A percentile compares a stretch with the other conserved stretches of the same genome.
These are phyloP conservation scores for Heliconius nattereri DNA, from an alignment of 1,140 invertebrate species.

Conservation along the genomic window DNA sequence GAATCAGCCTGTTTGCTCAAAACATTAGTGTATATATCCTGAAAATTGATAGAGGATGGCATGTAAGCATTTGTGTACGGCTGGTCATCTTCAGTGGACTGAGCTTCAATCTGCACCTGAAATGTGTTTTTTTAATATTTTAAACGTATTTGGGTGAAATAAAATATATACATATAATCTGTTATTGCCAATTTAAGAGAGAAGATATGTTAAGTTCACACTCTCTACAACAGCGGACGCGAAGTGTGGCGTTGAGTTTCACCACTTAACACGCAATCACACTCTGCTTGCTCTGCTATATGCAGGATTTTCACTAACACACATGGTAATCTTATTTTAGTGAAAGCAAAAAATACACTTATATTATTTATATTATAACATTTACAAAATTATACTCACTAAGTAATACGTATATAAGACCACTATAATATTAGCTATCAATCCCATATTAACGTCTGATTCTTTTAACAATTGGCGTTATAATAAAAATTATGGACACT, in stretches of 20 bases:
- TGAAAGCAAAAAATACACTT: too few relatives aligned
- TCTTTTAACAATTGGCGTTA: background rate
- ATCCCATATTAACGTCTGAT: slow-evolving; percentile 7
- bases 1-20: slow-evolving; percentile 30
- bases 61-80: slow-evolving; percentile 35
- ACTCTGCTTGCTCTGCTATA: too few relatives aligned
- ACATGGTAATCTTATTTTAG: too few relatives aligned
- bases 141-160: background rate
- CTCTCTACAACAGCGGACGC: too few relatives aligned
- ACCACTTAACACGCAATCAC: too few relatives aligned
- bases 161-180: background rate
- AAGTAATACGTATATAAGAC: background rate
- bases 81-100: slow-evolving; percentile 46
- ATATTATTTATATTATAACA: background rate
- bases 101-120: slow-evolving; percentile 36
- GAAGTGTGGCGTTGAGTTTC: too few relatives aligned
- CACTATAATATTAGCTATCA: background rate
- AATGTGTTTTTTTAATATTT: slow-evolving; percentile 14
- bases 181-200: background rate
- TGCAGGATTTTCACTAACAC: too few relatives aligned
- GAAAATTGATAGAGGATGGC: slow-evolving; percentile 49
- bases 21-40: slow-evolving; percentile 49
- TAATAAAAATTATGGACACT: slow-evolving; percentile 17
- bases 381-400: slow-evolving; percentile 10
- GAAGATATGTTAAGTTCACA: too few relatives aligned